These are phyloP conservation scores for Brenthis hecate DNA, from an alignment of 2,888 invertebrate genomes.

Conservation along the genomic window DNA sequence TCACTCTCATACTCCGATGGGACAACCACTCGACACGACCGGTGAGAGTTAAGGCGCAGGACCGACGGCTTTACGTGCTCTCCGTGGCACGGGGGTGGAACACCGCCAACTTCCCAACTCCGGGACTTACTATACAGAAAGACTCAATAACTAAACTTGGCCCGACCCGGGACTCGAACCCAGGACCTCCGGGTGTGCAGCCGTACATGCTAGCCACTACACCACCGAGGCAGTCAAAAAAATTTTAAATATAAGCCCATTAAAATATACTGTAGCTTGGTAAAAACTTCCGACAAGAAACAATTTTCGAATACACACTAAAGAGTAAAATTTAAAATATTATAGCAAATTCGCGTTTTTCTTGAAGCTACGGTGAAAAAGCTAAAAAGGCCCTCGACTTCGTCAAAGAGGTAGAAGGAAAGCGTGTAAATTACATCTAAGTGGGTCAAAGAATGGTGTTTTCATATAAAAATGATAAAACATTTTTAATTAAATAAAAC, in stretches of 20 bases:
- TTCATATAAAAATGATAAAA: conserved; percentile 9
- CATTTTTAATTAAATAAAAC: conserved; percentile 3
- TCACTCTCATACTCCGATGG: no score
- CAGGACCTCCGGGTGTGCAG: no score
- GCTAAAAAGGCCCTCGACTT: conserved; percentile 19
- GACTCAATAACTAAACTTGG: no score
- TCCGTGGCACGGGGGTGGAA: no score
- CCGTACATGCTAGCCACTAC: no score
- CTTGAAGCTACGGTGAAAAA: conserved; percentile 12
- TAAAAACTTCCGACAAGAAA: conserved; percentile 1
- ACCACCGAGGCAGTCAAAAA: no score
- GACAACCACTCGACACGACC: no score
- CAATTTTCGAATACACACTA: background rate
- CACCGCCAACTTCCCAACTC: no score
- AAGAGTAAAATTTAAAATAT: conserved; percentile 9
- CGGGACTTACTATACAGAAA: no score
- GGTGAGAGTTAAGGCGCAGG: no score
- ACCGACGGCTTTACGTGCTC: no score
- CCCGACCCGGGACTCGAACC: no score
- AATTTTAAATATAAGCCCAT: background rate
- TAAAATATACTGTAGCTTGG: background rate
- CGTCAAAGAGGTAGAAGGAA: conserved; percentile 22
- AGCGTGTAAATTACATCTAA: conserved; percentile 24
- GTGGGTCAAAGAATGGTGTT: conserved; percentile 19
- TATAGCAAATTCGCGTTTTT: conserved; percentile 15